Conservation (phyloP, 35 echinoderm and acorn worm species). For the Stichopus chloronotus region DNA sequence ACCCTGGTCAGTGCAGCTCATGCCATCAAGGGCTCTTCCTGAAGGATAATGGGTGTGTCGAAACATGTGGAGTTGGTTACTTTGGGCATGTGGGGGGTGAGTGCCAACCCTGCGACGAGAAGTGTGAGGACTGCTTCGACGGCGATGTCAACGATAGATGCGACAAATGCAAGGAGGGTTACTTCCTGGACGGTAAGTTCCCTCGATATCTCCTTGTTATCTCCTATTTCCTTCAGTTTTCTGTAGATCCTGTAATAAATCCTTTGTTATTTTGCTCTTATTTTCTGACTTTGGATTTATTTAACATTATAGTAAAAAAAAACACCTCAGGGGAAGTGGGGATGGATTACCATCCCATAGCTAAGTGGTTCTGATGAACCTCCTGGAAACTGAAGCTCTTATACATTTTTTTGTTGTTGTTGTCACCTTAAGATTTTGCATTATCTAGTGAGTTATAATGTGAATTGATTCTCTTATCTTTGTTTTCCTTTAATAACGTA, state of each 20-base stretch:
- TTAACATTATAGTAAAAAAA: too few species aligned
- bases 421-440: neutral
- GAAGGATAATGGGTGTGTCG: slow-evolving; percentile 52
- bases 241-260: too few species aligned
- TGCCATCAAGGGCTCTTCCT: slow-evolving; percentile 73
- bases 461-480: neutral
- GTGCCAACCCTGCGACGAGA: slow-evolving; percentile 64
- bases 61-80: slow-evolving; percentile 59
- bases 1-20: slow-evolving; percentile 53
- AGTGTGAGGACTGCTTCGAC: slow-evolving; percentile 82
- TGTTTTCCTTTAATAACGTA: slow-evolving; percentile 34
- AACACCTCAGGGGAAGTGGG: too few species aligned
- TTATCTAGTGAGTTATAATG: neutral
- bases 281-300: too few species aligned
- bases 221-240: too few species aligned
- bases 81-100: slow-evolving; percentile 67
- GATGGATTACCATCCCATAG: too few species aligned
- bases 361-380: too few species aligned
- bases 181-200: slow-evolving; percentile 75
- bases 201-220: too few species aligned
- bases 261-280: too few species aligned
- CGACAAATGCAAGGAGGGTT: slow-evolving; percentile 64
- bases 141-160: slow-evolving; percentile 69
- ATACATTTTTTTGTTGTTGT: neutral
- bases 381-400: too few species aligned